phyloP scores from a whole-genome alignment of 2,888 invertebrate species.

The Erebia epiphron region DNA sequence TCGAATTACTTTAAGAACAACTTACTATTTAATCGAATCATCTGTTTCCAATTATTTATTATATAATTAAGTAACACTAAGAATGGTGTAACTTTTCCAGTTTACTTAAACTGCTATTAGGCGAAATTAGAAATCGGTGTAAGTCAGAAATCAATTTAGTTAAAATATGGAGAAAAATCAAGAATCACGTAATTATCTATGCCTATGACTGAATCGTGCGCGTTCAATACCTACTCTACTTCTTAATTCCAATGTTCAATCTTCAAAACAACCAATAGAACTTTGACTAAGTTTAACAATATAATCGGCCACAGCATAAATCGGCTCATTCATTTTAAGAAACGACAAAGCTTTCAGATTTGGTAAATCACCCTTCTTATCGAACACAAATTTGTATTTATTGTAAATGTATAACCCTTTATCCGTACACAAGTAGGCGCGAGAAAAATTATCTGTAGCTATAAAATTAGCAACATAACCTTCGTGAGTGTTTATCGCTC shows the following conservation, averaged over 20 bases:
- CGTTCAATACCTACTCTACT: too few species aligned
- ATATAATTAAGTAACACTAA: too few species aligned
- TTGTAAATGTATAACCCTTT: conserved; percentile 67
- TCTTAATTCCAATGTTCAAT: conserved; percentile 37
- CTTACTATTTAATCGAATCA: too few species aligned
- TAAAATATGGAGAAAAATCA: too few species aligned
- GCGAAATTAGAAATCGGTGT: too few species aligned
- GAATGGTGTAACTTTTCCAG: too few species aligned
- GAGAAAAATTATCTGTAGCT: conserved; percentile 56
- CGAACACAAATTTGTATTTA: conserved; percentile 68
- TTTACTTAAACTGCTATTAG: too few species aligned
- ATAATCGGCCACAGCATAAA: conserved; percentile 63
- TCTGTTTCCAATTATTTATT: too few species aligned
- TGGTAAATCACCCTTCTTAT: conserved; percentile 58
- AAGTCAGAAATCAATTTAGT: too few species aligned
- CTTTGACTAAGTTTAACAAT: conserved; percentile 58
- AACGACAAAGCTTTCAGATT: conserved; percentile 63
- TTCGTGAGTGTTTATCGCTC: conserved; percentile 61
- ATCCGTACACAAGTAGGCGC: conserved; percentile 56
- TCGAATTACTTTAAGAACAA: too few species aligned
- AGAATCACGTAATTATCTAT: too few species aligned
- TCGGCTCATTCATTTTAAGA: conserved; percentile 58
- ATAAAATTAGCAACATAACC: conserved; percentile 53
- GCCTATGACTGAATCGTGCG: too few species aligned
- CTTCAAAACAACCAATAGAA: conserved; percentile 53